Evolutionary conservation across 2,113 vertebrate species (phyloP), one percentile per base, ranked within the genome.

Genomic region (Callaeas wilsoni): DNA sequence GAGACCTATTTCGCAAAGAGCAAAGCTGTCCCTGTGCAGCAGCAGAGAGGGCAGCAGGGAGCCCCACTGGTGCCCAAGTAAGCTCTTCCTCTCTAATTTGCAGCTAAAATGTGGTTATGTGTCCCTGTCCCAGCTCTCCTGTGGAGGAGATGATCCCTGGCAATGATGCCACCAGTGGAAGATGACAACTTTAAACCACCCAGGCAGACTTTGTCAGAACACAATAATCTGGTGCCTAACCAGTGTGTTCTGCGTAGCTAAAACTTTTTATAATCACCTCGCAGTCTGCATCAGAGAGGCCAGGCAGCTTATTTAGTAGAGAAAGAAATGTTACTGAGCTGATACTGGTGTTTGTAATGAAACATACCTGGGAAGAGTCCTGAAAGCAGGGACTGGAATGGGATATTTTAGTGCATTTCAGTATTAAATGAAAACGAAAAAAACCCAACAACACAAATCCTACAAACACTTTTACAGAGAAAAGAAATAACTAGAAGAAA

Each of bases 1-100:
- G 33, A 67, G 74, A 59, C 33, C 18, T 21, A 0, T 57, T 87
- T 84, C 0, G 0, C 47, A 6, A 49, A 53, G 56, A 50, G 47
- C 46, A 35, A 15, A 69, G 12, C 33, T 79, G 32, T 46, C 30
- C 26, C 74, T 50, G 18, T 16, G 8, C 1, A 2, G 46, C 46
- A 56, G 49, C 50, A 50, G 62, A 33, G 52, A 50, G 8, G 47
- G 52, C 62, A 56, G 70, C 70, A 70, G 64, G n/a, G 39, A 71
- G 9, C 49, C 32, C 26, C 20, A 1, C 10, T 56, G n/a, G 37
- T 27, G 32, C 73, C 52, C 62, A 23, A 3, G 16, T 20, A 18
- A 87, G 64, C 37, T 77, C 32, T 74, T 76, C 46, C 46, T 77
- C 30, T 62, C 46, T 64, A 23, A 67, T 65, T 62, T 84, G 35